phyloP scores from a whole-genome alignment of 2,888 invertebrate species.

The Masnerella sp. region DNA sequence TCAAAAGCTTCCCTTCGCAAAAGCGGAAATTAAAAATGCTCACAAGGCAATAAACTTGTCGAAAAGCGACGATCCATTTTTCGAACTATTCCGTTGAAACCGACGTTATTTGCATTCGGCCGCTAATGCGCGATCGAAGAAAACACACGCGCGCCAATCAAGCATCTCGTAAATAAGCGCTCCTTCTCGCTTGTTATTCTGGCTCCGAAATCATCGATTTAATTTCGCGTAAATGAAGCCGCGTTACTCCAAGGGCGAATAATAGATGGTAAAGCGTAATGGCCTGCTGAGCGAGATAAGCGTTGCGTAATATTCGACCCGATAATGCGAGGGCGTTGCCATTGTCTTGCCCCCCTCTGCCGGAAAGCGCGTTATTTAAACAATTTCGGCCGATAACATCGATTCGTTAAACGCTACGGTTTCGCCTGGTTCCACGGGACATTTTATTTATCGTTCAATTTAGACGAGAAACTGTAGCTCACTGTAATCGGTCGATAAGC shows the following conservation, averaged over 20 bases:
- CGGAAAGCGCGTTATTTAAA: conserved; percentile 31
- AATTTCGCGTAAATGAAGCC: conserved; percentile 58
- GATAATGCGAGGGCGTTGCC: conserved; percentile 54
- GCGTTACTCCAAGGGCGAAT: conserved; percentile 41
- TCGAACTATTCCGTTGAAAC: too few relatives aligned
- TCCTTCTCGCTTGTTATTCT: conserved; percentile 49
- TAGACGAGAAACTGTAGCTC: too few relatives aligned
- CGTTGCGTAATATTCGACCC: conserved; percentile 58
- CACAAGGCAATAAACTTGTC: too few relatives aligned
- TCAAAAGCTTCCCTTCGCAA: too few relatives aligned
- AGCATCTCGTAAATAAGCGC: conserved; percentile 37
- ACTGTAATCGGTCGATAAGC: too few relatives aligned
- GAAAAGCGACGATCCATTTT: too few relatives aligned
- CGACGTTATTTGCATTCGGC: too few relatives aligned
- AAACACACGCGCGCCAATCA: conserved; percentile 41
- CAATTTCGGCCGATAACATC: conserved; percentile 11
- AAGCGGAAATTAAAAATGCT: too few relatives aligned
- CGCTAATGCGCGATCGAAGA: too few relatives aligned
- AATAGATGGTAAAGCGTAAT: conserved; percentile 58
- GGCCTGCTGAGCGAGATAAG: conserved; percentile 56
- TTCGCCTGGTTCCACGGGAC: too few relatives aligned
- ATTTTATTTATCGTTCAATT: too few relatives aligned
- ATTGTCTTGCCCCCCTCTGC: conserved; percentile 35
- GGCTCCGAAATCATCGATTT: conserved; percentile 53
- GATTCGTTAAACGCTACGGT: conserved; percentile 24